phyloP scores from a whole-genome alignment of 2,113 vertebrate species.

The Paraplagusia blochii region DNA sequence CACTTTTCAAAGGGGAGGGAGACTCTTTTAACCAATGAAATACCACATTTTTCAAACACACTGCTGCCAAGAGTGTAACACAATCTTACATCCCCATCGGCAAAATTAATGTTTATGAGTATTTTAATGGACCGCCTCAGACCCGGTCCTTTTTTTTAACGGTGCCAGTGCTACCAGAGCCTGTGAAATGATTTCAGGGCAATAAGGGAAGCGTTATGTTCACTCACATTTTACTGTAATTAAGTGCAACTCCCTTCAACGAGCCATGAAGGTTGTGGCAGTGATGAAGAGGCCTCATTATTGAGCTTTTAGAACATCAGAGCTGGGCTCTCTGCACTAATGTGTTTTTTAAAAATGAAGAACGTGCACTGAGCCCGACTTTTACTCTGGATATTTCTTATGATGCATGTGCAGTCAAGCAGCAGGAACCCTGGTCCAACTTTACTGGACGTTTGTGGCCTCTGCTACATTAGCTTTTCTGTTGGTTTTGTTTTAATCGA shows the following conservation, averaged over 20 bases:
- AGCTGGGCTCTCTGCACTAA: slow-evolving; percentile 17
- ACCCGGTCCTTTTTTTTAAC: slow-evolving; percentile 87
- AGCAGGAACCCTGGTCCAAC: background rate
- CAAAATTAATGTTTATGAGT: slow-evolving; percentile 89
- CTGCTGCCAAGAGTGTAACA: slow-evolving; percentile 88
- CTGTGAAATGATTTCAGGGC: slow-evolving; percentile 70
- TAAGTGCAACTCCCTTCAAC: slow-evolving; percentile 54
- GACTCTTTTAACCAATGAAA: slow-evolving; percentile 79
- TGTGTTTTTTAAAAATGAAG: slow-evolving; percentile 17
- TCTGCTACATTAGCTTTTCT: background rate
- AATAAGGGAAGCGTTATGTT: slow-evolving; percentile 69
- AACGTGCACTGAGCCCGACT: slow-evolving; percentile 3
- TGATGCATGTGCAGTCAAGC: slow-evolving; percentile 2
- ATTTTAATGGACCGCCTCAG: slow-evolving; percentile 88
- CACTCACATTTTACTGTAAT: slow-evolving; percentile 55
- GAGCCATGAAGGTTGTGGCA: slow-evolving; percentile 44
- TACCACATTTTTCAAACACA: slow-evolving; percentile 83
- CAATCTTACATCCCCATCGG: slow-evolving; percentile 82
- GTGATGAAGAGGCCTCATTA: slow-evolving; percentile 50
- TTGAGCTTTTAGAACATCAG: slow-evolving; percentile 41
- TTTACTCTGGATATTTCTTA: slow-evolving; percentile 20
- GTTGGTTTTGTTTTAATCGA: background rate
- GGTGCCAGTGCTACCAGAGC: slow-evolving; percentile 75
- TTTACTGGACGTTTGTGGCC: background rate
- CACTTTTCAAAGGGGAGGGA: slow-evolving; percentile 60